Base-by-base conservation (phyloP, 2,888 invertebrate genomes). In the Megaustenia siamemsis region DNA sequence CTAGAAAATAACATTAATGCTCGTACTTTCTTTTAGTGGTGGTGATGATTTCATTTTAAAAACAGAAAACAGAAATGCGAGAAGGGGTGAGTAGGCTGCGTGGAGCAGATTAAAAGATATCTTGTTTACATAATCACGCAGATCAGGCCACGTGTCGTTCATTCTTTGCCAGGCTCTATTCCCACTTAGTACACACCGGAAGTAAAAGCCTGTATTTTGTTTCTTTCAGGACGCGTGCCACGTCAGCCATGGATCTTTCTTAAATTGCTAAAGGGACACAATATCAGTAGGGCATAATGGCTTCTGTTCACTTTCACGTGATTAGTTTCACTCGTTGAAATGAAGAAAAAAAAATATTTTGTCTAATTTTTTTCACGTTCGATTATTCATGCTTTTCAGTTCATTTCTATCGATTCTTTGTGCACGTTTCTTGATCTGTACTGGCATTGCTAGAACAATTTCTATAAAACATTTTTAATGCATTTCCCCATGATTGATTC, bases 111-210 rank as follows among this genome's bases (percentile, higher is more conserved):
- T 32, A 38, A 2, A 6, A 4, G 32, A 35, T 35, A 35, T 68
- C 38, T 68, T 68, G 68, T 38, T 68, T 68, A 28, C 68, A 68
- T 68, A 68, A 68, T 68, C 68, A 68, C 18, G 38, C 68, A 68
- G 35, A 3, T 68, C 38, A 28, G n/a, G n/a, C 28, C 60, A 60
- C 68, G 68, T 35, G 68, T 24, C 68, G 15, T 35, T 35, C 35
- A 68, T 35, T 68, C 68, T 35, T 68, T 68, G 15, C 38, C 38
- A 35, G 68, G 35, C 18, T 68, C 8, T 68, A 68, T 68, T 68
- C 38, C 15, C 15, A 35, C 35, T 68, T 35, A 15, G 32, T n/a
- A 60, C 28, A 60, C 60, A 28, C 60, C 60, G 60, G 60, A 60
- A 28, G 28, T 60, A 60, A 60, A 60, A 60, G 60, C 60, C n/a